phyloP scores from a whole-genome alignment of 2,113 vertebrate species.

The Crotalus tigris region DNA sequence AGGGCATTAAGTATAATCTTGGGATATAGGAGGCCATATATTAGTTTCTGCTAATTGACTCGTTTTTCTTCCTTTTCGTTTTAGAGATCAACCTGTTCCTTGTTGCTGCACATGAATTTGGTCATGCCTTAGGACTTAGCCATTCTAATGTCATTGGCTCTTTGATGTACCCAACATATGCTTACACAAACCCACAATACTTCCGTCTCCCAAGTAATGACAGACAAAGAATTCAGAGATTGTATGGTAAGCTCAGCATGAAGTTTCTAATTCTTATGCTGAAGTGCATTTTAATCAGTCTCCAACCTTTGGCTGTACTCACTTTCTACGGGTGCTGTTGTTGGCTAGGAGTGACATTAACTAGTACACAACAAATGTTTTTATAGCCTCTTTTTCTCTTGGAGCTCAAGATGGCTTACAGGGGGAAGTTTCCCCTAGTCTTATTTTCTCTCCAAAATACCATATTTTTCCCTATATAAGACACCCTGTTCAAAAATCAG shows the following conservation, averaged over 20 bases:
- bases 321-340: neutral
- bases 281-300: neutral
- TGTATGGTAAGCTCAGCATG: slow-evolving; percentile 74
- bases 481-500: too few relatives aligned
- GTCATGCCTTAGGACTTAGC: slow-evolving; percentile 80
- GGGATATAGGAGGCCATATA: neutral
- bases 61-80: neutral
- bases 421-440: neutral
- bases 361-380: neutral
- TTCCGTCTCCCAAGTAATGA: slow-evolving; percentile 78
- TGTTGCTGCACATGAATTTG: slow-evolving; percentile 81
- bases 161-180: slow-evolving; percentile 82
- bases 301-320: neutral
- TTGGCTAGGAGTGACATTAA: neutral
- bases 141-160: slow-evolving; percentile 76
- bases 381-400: neutral
- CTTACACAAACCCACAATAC: neutral
- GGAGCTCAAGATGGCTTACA: neutral
- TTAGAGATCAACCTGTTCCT: slow-evolving; percentile 75
- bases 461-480: too few relatives aligned
- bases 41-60: neutral
- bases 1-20: neutral
- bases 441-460: neutral
- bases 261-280: neutral
- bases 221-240: slow-evolving; percentile 70